A percentile compares a stretch with the other conserved stretches of the same genome.
Conservation (phyloP, 2,888 invertebrate genomes). For the Emmelina monodactyla region DNA sequence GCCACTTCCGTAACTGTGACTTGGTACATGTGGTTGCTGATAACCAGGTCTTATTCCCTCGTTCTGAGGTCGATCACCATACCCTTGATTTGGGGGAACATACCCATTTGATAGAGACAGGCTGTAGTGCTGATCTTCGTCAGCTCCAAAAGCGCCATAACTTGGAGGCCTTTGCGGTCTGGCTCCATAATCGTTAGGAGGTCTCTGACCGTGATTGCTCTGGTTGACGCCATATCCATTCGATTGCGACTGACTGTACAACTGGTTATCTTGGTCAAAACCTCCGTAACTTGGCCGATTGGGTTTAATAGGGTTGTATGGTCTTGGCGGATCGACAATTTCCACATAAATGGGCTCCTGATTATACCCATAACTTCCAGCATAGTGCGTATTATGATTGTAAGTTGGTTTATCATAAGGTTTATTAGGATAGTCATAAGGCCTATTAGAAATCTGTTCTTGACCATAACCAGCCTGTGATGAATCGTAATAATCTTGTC, state of each 20-base stretch:
- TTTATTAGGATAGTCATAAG: conserved; percentile 19
- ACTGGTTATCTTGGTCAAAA: conserved; percentile 21
- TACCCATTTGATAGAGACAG: too few species aligned
- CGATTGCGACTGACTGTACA: conserved; percentile 19
- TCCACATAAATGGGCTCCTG: conserved; percentile 39
- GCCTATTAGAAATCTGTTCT: conserved; percentile 14
- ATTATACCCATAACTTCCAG: conserved; percentile 35
- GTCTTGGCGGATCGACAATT: conserved; percentile 46
- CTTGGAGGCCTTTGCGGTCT: conserved; percentile 1
- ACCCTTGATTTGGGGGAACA: too few species aligned
- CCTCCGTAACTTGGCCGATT: conserved; percentile 24
- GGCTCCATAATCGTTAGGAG: not conserved
- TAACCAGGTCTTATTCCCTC: too few species aligned
- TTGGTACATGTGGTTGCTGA: too few species aligned
- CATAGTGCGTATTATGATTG: conserved; percentile 34
- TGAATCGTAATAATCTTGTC: not conserved
- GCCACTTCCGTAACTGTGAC: too few species aligned
- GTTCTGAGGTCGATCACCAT: too few species aligned
- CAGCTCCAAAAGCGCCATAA: too few species aligned
- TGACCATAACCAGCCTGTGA: not conserved
- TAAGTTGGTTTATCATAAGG: conserved; percentile 29
- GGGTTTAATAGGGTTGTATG: conserved; percentile 28
- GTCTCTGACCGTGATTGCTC: not conserved
- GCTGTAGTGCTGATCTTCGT: too few species aligned
- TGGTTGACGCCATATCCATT: conserved; percentile 17